Evolutionary conservation across 2,113 vertebrate genomes (phyloP).

Genomic region (Lophotis ruficrista): DNA sequence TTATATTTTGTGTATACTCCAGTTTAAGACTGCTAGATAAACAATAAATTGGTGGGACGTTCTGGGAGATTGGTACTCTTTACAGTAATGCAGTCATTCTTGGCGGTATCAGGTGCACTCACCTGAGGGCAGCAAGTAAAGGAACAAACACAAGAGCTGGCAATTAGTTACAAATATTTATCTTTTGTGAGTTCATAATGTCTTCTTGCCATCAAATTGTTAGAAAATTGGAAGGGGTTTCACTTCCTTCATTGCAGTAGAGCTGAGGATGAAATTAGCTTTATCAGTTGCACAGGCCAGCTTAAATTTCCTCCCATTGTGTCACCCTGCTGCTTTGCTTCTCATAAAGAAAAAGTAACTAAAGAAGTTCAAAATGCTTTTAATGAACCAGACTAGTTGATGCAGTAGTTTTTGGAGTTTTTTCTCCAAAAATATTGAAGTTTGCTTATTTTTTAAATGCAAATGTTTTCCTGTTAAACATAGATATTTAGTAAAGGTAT

Average conservation of each 20-base stretch:
- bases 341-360: neutral
- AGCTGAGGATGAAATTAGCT: neutral
- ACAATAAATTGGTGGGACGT: neutral
- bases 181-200: neutral
- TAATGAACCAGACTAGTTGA: neutral
- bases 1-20: neutral
- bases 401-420: fast-evolving
- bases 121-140: neutral
- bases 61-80: neutral
- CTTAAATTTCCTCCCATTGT: constrained; percentile 14
- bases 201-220: neutral
- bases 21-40: neutral
- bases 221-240: neutral
- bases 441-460: neutral
- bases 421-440: neutral
- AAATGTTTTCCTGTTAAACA: neutral
- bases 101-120: neutral
- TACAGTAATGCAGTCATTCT: neutral
- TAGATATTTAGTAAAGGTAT: neutral
- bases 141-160: neutral
- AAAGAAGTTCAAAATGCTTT: neutral
- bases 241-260: neutral
- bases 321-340: neutral
- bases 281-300: neutral
- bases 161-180: neutral